These are phyloP conservation scores for Brachypterus glaber DNA, from an alignment of 2,888 invertebrate genomes.

Conservation along the genomic window DNA sequence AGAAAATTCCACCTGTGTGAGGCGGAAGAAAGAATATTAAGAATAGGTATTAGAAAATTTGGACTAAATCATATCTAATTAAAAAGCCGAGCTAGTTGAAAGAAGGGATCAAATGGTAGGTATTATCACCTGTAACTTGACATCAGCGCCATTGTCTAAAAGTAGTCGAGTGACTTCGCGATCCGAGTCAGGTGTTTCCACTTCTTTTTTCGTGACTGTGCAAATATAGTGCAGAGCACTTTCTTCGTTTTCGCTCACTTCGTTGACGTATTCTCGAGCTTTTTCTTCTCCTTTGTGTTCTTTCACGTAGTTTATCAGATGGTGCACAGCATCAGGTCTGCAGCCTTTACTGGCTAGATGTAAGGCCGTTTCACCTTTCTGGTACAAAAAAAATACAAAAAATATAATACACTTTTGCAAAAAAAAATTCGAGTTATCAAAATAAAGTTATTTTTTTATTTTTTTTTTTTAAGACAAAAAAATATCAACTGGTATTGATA, in stretches of 20 bases:
- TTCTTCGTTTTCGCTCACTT: conserved; percentile 84
- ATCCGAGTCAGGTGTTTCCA: conserved; percentile 60
- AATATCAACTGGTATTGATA: too few species aligned
- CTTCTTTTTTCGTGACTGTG: conserved; percentile 75
- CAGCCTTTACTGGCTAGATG: conserved; percentile 88
- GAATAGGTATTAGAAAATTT: too few species aligned
- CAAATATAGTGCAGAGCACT: conserved; percentile 92
- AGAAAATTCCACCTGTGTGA: too few species aligned
- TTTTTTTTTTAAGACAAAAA: too few species aligned
- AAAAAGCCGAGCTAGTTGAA: too few species aligned
- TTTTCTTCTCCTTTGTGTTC: conserved; percentile 64
- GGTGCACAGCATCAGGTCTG: conserved; percentile 74
- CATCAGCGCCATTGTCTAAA: conserved; percentile 86
- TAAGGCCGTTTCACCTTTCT: conserved; percentile 91
- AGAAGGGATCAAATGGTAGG: conserved; percentile 64
- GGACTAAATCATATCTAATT: too few species aligned
- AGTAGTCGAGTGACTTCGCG: conserved; percentile 83
- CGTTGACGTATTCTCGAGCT: conserved; percentile 78
- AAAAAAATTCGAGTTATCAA: background rate
- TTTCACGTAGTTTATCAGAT: conserved; percentile 76
- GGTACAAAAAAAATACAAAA: conserved; percentile 19
- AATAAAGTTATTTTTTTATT: background rate
- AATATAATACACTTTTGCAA: background rate
- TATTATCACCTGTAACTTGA: too few species aligned
- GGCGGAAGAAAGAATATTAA: too few species aligned